Percentiles rank a stretch among this genome's conserved stretches.
Conservation (phyloP, 2,888 invertebrate species). For the Eilema caniola region DNA sequence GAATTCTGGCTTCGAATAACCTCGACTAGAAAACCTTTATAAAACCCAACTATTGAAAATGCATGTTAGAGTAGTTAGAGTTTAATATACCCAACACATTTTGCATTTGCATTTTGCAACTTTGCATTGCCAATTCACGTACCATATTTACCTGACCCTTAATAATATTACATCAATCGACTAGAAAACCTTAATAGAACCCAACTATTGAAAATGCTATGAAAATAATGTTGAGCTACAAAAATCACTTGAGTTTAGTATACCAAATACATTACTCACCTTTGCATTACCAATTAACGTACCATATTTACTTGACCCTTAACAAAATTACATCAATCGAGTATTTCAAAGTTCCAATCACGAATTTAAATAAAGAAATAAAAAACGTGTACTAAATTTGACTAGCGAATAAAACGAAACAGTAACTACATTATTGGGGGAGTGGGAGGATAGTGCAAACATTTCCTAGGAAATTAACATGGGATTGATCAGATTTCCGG, state of each 20-base stretch:
- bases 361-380: not conserved
- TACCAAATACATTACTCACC: too few relatives aligned
- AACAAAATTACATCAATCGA: not conserved
- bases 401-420: slow-evolving; percentile 59
- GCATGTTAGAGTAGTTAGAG: too few relatives aligned
- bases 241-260: too few relatives aligned
- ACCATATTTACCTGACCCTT: too few relatives aligned
- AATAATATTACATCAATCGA: too few relatives aligned
- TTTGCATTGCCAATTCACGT: too few relatives aligned
- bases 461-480: slow-evolving; percentile 79
- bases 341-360: not conserved
- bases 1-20: not conserved
- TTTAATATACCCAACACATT: too few relatives aligned
- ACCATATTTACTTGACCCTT: not conserved
- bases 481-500: slow-evolving; percentile 83
- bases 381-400: slow-evolving; percentile 8
- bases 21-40: not conserved
- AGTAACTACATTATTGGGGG: slow-evolving; percentile 66
- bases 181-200: too few relatives aligned
- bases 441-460: slow-evolving; percentile 61
- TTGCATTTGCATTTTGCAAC: too few relatives aligned
- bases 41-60: too few relatives aligned
- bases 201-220: too few relatives aligned
- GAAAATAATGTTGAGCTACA: too few relatives aligned
- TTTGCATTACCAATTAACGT: not conserved